phyloP scores from a whole-genome alignment of 30 jellyfish, hydroid and myxozoan genomes.

The Mastigias papua region DNA sequence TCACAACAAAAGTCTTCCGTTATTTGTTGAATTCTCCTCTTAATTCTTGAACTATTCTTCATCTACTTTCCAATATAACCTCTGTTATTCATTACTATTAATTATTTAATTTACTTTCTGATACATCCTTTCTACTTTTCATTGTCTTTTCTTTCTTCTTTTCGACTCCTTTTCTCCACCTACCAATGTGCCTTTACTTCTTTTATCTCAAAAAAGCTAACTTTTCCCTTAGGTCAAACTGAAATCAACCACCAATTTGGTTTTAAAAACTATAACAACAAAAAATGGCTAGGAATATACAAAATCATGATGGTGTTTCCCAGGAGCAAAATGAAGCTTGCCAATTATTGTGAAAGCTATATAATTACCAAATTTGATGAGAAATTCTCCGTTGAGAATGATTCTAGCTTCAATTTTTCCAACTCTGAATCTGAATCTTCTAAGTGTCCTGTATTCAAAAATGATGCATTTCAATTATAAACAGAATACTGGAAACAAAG shows the following conservation, averaged over 20 bases:
- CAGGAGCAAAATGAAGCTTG: no score
- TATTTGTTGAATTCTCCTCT: no score
- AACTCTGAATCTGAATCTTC: slow-evolving; percentile 17
- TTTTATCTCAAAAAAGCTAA: not conserved
- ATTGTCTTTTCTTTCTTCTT: not conserved
- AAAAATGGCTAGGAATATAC: no score
- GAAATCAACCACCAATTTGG: no score
- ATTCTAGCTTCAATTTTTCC: slow-evolving; percentile 23
- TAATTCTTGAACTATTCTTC: no score
- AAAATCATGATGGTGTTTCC: no score
- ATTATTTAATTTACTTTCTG: no score
- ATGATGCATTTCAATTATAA: not conserved
- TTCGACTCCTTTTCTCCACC: not conserved
- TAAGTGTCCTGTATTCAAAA: slow-evolving; percentile 18
- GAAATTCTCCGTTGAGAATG: slow-evolving; percentile 3
- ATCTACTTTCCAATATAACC: no score
- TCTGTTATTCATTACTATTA: no score
- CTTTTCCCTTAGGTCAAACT: not conserved
- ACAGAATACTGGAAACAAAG: not conserved
- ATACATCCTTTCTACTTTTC: not conserved
- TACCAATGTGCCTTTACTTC: not conserved
- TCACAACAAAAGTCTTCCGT: no score
- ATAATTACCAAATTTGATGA: not conserved
- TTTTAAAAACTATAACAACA: no score
- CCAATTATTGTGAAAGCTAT: no score